Conservation (phyloP, 2,888 invertebrate genomes). For the Colostygia pectinataria region DNA sequence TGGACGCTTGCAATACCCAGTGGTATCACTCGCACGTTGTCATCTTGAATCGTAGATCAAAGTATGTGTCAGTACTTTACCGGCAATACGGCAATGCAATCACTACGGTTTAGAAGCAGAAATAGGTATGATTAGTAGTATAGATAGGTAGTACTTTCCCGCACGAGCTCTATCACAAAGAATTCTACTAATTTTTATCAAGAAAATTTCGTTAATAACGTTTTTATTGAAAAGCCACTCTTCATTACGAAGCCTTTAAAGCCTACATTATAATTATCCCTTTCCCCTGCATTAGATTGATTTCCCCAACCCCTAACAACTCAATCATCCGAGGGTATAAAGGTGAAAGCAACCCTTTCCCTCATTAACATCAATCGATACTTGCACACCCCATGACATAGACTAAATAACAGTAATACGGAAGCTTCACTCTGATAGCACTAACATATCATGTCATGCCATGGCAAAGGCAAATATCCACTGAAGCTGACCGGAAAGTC, state of each 20-base stretch:
- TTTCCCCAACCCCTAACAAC: constrained; percentile 52
- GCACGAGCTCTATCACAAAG: background rate
- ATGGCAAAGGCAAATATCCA: no score
- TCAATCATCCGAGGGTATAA: constrained; percentile 56
- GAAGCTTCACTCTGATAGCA: background rate
- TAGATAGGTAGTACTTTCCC: no score
- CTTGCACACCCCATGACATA: constrained; percentile 32
- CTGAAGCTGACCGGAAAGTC: no score
- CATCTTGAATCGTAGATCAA: no score
- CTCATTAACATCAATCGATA: constrained; percentile 57
- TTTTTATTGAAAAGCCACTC: constrained; percentile 6
- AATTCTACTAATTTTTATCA: no score
- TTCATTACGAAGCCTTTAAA: constrained; percentile 24
- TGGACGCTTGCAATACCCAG: no score
- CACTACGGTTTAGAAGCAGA: no score
- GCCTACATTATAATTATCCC: constrained; percentile 29
- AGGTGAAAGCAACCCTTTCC: constrained; percentile 66
- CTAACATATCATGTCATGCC: background rate
- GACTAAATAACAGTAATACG: background rate
- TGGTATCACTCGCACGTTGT: no score
- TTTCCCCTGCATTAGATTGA: constrained; percentile 48
- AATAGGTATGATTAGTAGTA: no score
- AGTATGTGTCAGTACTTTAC: no score
- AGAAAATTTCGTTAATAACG: background rate
- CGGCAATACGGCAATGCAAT: no score